Evolutionary conservation across 2,888 invertebrate species (phyloP).

Genomic region (Phyllotreta striolata): DNA sequence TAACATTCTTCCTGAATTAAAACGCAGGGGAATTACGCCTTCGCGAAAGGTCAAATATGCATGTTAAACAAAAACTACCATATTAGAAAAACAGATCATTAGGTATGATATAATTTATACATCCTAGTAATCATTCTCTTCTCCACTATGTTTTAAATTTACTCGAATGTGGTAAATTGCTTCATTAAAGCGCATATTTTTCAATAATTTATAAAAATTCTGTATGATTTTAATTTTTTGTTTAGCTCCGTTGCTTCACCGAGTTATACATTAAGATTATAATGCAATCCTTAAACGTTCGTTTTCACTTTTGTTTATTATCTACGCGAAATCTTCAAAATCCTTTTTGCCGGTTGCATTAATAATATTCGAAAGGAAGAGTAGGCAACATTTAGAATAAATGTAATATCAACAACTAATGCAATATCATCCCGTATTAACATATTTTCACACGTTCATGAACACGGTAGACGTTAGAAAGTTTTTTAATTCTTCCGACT

Average conservation of each 20-base stretch:
- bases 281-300: too few species aligned
- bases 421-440: background rate
- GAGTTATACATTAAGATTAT: too few species aligned
- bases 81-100: too few species aligned
- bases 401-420: too few species aligned
- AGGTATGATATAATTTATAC: background rate
- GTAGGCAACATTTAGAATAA: background rate
- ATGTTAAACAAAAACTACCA: background rate
- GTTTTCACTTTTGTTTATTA: slow-evolving; percentile 5
- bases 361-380: slow-evolving; percentile 3
- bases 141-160: too few species aligned
- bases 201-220: too few species aligned
- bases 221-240: too few species aligned
- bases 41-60: background rate
- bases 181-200: too few species aligned
- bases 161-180: too few species aligned
- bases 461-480: slow-evolving; percentile 7
- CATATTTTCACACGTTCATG: slow-evolving; percentile 5
- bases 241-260: too few species aligned
- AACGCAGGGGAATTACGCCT: slow-evolving; percentile 4
- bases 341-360: background rate
- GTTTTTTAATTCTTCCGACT: slow-evolving; percentile 4
- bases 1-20: slow-evolving; percentile 3
- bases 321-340: slow-evolving; percentile 1
- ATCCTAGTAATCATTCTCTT: too few species aligned